Percentiles rank a stretch among this genome's conserved stretches.
Evolutionary conservation across 1,140 invertebrate species (phyloP).

Genomic region (Pteromalus puparum): DNA sequence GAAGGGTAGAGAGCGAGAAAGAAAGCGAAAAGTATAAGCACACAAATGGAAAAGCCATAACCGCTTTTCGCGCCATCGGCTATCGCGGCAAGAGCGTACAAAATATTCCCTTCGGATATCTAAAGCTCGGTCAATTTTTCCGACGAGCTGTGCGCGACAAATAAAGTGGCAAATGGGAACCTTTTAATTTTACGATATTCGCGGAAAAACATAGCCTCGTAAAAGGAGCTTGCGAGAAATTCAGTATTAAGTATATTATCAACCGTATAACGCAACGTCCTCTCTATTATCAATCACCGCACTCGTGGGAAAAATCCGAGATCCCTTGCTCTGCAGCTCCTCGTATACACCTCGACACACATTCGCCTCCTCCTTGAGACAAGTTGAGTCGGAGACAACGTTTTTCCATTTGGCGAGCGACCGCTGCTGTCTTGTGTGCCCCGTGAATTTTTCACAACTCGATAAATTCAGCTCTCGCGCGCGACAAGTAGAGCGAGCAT

Average conservation of each 20-base stretch:
- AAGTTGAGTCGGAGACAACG: background rate
- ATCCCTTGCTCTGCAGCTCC: too few species aligned
- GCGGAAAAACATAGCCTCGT: too few species aligned
- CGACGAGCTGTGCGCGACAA: background rate
- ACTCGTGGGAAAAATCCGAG: too few species aligned
- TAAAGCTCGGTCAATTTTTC: background rate
- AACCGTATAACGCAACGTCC: too few species aligned
- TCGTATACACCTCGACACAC: background rate
- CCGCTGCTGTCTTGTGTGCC: background rate
- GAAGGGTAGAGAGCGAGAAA: background rate
- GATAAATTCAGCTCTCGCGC: slow-evolving; percentile 1
- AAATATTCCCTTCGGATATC: too few species aligned
- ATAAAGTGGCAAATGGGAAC: too few species aligned
- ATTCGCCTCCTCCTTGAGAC: background rate
- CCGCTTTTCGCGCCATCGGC: background rate
- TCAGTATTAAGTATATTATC: too few species aligned
- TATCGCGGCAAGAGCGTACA: background rate
- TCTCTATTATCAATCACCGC: too few species aligned
- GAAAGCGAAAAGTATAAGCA: background rate
- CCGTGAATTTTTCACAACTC: slow-evolving; percentile 39
- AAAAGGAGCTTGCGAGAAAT: too few species aligned
- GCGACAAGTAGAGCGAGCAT: background rate
- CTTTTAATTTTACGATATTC: too few species aligned
- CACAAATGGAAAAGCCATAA: slow-evolving; percentile 10
- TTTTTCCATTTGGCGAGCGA: slow-evolving; percentile 35